phyloP scores from a whole-genome alignment of 1,140 invertebrate species.

The Parapsyche elsis region DNA sequence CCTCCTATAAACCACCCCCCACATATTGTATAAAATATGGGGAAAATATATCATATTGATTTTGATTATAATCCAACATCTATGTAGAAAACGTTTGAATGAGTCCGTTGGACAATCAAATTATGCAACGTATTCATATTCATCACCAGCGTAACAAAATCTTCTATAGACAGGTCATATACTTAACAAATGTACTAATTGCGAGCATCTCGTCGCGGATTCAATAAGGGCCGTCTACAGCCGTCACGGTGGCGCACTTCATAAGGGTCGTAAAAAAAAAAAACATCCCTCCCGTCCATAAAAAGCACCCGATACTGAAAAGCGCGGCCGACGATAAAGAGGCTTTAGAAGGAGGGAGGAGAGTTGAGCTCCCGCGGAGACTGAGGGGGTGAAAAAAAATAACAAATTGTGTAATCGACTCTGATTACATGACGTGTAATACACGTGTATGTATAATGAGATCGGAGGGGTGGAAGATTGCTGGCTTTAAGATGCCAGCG shows the following conservation, averaged over 20 bases:
- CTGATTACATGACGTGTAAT: constrained; percentile 55
- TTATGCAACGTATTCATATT: too few relatives aligned
- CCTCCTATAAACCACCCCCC: background rate
- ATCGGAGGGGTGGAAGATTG: constrained; percentile 34
- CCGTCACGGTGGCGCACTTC: constrained; percentile 11
- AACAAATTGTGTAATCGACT: constrained; percentile 57
- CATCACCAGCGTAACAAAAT: too few relatives aligned
- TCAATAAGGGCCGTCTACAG: constrained; percentile 16
- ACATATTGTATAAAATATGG: constrained; percentile 33
- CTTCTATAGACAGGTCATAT: too few relatives aligned
- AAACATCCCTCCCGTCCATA: constrained; percentile 19
- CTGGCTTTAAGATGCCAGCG: constrained; percentile 7
- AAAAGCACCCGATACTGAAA: constrained; percentile 55
- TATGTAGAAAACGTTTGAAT: too few relatives aligned
- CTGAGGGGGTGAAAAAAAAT: constrained; percentile 40
- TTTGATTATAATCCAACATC: too few relatives aligned
- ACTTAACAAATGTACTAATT: background rate
- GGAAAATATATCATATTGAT: background rate
- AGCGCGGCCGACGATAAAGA: constrained; percentile 39
- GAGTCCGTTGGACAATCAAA: too few relatives aligned
- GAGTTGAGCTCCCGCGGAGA: background rate
- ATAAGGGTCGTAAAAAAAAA: constrained; percentile 32
- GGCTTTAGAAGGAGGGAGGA: constrained; percentile 32
- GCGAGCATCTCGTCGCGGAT: background rate
- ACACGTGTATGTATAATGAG: constrained; percentile 56